Conservation (phyloP, 2,888 invertebrate species). For the Andricus curvator region DNA sequence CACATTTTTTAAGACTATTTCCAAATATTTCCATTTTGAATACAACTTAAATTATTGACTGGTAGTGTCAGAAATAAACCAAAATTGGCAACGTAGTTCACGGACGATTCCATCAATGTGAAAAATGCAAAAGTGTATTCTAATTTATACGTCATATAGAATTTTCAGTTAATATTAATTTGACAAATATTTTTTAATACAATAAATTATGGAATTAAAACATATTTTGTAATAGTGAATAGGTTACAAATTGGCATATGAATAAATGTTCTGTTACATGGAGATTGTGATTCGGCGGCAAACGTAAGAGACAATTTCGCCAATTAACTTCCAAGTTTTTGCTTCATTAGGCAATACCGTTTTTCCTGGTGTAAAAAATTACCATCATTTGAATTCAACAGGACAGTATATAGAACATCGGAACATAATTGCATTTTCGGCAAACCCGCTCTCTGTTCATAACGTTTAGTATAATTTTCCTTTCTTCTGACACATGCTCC, state of each 20-base stretch:
- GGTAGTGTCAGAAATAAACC: no score
- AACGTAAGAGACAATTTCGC: background rate
- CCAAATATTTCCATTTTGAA: no score
- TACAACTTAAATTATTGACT: no score
- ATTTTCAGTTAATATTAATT: no score
- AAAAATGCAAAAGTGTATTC: no score
- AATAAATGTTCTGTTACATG: background rate
- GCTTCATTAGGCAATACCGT: constrained; percentile 6
- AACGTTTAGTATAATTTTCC: constrained; percentile 14
- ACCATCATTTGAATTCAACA: background rate
- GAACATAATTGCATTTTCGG: constrained; percentile 23
- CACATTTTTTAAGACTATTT: no score
- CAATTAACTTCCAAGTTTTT: constrained; percentile 9
- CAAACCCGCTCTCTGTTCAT: background rate
- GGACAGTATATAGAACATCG: background rate
- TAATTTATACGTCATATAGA: no score
- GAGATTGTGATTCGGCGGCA: background rate
- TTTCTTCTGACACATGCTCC: background rate
- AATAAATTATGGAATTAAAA: background rate
- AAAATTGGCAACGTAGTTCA: no score
- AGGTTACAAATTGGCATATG: background rate
- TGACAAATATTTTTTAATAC: no score
- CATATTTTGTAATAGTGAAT: background rate
- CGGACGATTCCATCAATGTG: no score
- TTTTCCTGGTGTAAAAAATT: constrained; percentile 17